A percentile compares a stretch with the other conserved stretches of the same genome.
These are phyloP conservation scores for Sebastes wilsoni DNA, from an alignment of 2,797 vertebrate genomes.

Conservation along the genomic window DNA sequence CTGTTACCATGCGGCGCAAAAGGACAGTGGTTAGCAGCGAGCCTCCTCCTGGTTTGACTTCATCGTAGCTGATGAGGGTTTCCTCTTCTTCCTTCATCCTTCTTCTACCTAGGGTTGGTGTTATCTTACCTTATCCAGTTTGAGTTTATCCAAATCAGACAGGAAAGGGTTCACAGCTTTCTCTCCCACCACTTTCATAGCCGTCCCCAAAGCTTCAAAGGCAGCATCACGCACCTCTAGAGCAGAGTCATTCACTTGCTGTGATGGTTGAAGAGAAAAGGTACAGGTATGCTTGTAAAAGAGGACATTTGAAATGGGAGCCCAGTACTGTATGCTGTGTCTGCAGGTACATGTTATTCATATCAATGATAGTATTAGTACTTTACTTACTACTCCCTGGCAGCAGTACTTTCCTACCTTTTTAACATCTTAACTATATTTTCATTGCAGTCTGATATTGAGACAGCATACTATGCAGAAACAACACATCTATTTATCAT, in stretches of 20 bases:
- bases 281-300: neutral
- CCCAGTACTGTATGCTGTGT: neutral
- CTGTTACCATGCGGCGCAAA: slow-evolving; percentile 68
- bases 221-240: slow-evolving; percentile 96
- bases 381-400: too few species aligned
- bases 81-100: neutral
- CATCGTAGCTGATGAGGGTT: neutral
- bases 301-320: neutral
- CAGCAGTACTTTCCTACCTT: neutral
- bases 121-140: slow-evolving; percentile 91
- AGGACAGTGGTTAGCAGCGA: neutral
- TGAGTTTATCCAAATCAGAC: slow-evolving; percentile 94
- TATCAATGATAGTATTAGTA: neutral
- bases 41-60: neutral
- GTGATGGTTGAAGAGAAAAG: neutral
- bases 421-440: neutral
- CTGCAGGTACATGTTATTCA: too few species aligned
- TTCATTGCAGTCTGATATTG: neutral
- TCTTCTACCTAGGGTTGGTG: too few species aligned
- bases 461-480: neutral
- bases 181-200: slow-evolving; percentile 96
- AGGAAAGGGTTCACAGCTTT: slow-evolving; percentile 96
- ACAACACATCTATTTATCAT: neutral
- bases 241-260: slow-evolving; percentile 99
- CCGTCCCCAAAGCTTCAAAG: slow-evolving; percentile 95